phyloP scores from a whole-genome alignment of 2,888 invertebrate genomes.

The Agonopterix arenella region DNA sequence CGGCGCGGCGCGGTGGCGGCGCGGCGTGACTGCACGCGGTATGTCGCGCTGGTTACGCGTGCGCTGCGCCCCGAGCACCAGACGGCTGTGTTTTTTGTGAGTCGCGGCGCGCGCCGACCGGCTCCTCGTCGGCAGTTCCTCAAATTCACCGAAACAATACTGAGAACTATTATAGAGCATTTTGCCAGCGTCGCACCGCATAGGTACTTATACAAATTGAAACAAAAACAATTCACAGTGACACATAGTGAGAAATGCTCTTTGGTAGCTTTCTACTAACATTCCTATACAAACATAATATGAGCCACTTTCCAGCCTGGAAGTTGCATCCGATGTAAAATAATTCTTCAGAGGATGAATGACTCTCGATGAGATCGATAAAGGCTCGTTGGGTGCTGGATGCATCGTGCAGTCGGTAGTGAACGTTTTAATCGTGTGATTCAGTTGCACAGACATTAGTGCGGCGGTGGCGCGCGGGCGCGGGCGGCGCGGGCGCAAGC shows the following conservation, averaged over 20 bases:
- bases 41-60: conserved; percentile 23
- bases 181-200: conserved; percentile 35
- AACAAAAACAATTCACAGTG: too few relatives aligned
- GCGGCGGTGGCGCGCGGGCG: conserved; percentile 17
- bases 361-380: conserved; percentile 33
- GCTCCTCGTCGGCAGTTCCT: conserved; percentile 47
- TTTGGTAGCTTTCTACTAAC: too few relatives aligned
- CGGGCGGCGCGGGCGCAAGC: conserved; percentile 26
- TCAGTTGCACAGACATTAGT: conserved; percentile 33
- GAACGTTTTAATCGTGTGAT: conserved; percentile 49
- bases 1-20: conserved; percentile 9
- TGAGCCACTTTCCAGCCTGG: not conserved
- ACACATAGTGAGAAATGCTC: too few relatives aligned
- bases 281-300: too few relatives aligned
- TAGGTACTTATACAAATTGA: conserved; percentile 7
- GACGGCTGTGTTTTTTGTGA: conserved; percentile 64
- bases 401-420: conserved; percentile 27
- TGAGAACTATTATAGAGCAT: conserved; percentile 50
- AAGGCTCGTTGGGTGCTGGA: conserved; percentile 18
- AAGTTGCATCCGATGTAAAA: conserved; percentile 11
- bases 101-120: conserved; percentile 54
- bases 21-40: conserved; percentile 19
- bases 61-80: conserved; percentile 38
- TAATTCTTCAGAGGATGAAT: conserved; percentile 31
- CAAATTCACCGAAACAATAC: conserved; percentile 56